Percentiles rank a stretch among this genome's conserved stretches.
These are phyloP conservation scores for Chaenocephalus aceratus DNA, from an alignment of 2,113 vertebrate species.

Conservation along the genomic window DNA sequence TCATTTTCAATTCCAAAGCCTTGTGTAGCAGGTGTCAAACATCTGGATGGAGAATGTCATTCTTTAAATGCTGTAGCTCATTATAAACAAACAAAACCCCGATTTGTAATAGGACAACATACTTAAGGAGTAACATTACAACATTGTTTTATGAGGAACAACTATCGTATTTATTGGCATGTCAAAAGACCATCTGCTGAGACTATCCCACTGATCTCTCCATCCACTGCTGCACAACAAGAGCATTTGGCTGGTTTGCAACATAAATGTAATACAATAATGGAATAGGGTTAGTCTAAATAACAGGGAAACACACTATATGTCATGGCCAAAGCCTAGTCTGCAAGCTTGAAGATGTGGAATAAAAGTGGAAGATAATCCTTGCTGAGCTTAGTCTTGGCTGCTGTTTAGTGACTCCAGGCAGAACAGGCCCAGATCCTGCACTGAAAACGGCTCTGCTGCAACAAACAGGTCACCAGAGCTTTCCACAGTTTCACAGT, in stretches of 20 bases:
- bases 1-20: no score
- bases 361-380: slow-evolving; percentile 6
- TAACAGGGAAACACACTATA: background rate
- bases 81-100: background rate
- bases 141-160: background rate
- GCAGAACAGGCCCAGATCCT: slow-evolving; percentile 12
- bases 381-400: background rate
- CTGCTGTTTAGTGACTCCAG: background rate
- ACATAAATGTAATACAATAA: background rate
- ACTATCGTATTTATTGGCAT: background rate
- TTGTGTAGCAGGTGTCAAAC: no score
- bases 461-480: slow-evolving; percentile 40
- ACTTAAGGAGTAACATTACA: background rate
- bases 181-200: background rate
- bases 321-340: background rate
- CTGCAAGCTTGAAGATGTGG: background rate
- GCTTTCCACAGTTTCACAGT: slow-evolving; percentile 29
- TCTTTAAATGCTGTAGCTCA: background rate
- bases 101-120: background rate
- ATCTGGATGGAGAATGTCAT: background rate
- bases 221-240: background rate
- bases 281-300: background rate
- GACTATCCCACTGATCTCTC: background rate
- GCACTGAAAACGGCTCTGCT: slow-evolving; percentile 27
- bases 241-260: background rate